Conservation (phyloP, 2,113 vertebrate species). For the Dromiciops gliroides region DNA sequence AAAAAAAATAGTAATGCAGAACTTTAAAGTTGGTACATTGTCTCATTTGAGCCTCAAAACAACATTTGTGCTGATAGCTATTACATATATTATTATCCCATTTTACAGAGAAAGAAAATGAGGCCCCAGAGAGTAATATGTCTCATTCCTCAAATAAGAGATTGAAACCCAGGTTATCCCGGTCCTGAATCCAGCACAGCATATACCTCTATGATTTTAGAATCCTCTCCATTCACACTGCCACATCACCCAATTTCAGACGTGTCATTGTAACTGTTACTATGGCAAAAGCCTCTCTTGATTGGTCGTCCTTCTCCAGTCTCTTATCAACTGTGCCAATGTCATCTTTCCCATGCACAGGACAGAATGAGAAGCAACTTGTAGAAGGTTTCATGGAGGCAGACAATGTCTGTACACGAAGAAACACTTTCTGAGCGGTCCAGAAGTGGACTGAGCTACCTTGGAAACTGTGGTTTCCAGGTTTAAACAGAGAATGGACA, state of each 20-base stretch:
- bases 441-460: not conserved
- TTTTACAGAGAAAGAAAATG: not conserved
- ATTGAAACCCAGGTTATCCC: not conserved
- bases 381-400: not conserved
- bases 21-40: not conserved
- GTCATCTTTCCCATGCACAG: not conserved
- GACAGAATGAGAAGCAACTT: not conserved
- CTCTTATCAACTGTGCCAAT: too few relatives aligned
- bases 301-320: not conserved
- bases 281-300: not conserved
- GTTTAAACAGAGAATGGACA: not conserved
- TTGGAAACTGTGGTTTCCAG: not conserved
- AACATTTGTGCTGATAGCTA: not conserved
- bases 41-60: not conserved
- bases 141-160: not conserved
- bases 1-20: too few relatives aligned
- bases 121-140: not conserved
- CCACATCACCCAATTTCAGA: too few relatives aligned
- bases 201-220: not conserved
- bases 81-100: not conserved
- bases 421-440: not conserved
- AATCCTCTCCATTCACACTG: not conserved
- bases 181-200: too few relatives aligned
- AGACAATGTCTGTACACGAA: not conserved
- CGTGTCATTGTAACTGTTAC: not conserved